Evolutionary conservation across 1,140 invertebrate genomes (phyloP).

Genomic region (Antheraea mylitta): DNA sequence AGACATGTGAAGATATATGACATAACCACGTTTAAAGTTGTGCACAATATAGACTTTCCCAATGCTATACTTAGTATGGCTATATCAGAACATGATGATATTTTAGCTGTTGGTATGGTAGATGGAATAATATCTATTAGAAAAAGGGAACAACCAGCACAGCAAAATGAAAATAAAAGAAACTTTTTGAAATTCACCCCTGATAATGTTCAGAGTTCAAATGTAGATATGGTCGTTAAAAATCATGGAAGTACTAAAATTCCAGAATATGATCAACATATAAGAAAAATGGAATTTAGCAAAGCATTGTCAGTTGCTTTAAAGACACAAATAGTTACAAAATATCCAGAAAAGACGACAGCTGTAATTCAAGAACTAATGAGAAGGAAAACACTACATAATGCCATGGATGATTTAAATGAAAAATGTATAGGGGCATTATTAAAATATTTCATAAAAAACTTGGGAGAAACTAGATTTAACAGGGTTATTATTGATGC

Average conservation of each 20-base stretch:
- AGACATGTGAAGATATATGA: slow-evolving; percentile 97
- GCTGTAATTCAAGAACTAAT: slow-evolving; percentile 91
- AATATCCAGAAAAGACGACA: slow-evolving; percentile 88
- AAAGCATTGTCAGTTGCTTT: slow-evolving; percentile 90
- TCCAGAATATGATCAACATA: slow-evolving; percentile 83
- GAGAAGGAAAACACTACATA: slow-evolving; percentile 84
- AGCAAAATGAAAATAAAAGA: slow-evolving; percentile 60
- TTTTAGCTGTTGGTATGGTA: slow-evolving; percentile 93
- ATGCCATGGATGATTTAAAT: slow-evolving; percentile 85
- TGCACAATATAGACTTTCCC: slow-evolving; percentile 94
- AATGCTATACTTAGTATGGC: slow-evolving; percentile 94
- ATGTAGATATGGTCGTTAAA: slow-evolving; percentile 77
- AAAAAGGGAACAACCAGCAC: slow-evolving; percentile 83
- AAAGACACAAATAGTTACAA: slow-evolving; percentile 79
- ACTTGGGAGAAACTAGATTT: slow-evolving; percentile 88
- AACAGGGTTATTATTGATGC: slow-evolving; percentile 87
- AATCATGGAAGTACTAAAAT: slow-evolving; percentile 72
- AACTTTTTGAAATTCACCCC: slow-evolving; percentile 77
- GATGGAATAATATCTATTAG: slow-evolving; percentile 94
- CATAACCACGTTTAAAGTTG: slow-evolving; percentile 89
- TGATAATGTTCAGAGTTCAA: slow-evolving; percentile 70
- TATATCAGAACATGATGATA: slow-evolving; percentile 89
- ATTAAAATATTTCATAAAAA: slow-evolving; percentile 87
- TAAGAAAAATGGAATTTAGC: slow-evolving; percentile 90
- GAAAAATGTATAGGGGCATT: slow-evolving; percentile 83